Evolutionary conservation across 2,888 invertebrate genomes (phyloP).

Genomic region (Cosmorhoe ocellata): DNA sequence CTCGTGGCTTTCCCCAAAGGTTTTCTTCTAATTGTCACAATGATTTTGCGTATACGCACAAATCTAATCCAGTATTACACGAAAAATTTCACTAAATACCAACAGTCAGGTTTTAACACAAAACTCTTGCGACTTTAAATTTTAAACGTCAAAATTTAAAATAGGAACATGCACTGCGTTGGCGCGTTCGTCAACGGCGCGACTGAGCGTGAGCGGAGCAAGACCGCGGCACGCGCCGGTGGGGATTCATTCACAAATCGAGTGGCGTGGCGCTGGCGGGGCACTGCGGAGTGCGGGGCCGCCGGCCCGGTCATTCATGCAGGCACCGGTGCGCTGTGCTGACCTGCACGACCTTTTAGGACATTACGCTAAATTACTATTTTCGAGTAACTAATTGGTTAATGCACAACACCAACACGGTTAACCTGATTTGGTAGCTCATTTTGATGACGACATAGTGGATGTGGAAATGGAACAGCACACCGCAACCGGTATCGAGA

Average conservation of each 20-base stretch:
- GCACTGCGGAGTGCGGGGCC: conserved; percentile 45
- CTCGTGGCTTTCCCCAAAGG: conserved; percentile 60
- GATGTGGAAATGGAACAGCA: conserved; percentile 24
- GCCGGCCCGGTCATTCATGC: conserved; percentile 65
- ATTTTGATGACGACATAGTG: conserved; percentile 7
- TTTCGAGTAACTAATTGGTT: conserved; percentile 31
- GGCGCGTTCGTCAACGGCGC: conserved; percentile 70
- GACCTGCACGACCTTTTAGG: conserved; percentile 40
- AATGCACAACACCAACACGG: conserved; percentile 11
- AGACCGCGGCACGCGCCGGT: conserved; percentile 70
- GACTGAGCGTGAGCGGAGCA: conserved; percentile 67
- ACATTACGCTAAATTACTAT: conserved; percentile 38
- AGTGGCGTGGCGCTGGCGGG: conserved; percentile 54
- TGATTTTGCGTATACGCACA: conserved; percentile 37
- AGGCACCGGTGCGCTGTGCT: conserved; percentile 36
- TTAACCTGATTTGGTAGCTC: conserved; percentile 6
- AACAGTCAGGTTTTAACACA: conserved; percentile 47
- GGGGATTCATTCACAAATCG: conserved; percentile 79
- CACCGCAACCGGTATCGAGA: conserved; percentile 16
- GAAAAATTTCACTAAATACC: conserved; percentile 44
- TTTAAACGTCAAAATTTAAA: conserved; percentile 64
- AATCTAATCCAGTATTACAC: conserved; percentile 43
- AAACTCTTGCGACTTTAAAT: conserved; percentile 61
- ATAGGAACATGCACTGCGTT: conserved; percentile 63
- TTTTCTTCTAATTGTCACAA: conserved; percentile 37